These are phyloP conservation scores for Falco peregrinus DNA, from an alignment of 2,797 vertebrate species.

Conservation along the genomic window DNA sequence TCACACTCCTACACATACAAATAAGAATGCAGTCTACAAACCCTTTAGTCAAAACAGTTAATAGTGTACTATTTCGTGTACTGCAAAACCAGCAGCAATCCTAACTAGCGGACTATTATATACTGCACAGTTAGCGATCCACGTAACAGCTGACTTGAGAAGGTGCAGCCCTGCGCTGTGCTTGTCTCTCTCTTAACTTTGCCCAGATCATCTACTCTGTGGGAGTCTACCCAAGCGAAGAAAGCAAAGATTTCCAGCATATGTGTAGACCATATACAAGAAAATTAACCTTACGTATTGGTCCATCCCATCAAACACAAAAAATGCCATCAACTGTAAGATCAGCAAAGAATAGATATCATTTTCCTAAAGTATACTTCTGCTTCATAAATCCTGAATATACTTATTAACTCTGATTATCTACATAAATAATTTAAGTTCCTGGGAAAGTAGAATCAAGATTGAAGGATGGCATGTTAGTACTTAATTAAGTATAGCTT, in stretches of 20 bases:
- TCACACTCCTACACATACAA: background rate
- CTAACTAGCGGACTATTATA: background rate
- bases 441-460: background rate
- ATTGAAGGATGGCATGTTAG: background rate
- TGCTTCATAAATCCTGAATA: background rate
- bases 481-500: background rate
- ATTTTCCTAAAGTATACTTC: background rate
- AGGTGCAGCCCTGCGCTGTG: background rate
- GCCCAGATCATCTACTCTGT: background rate
- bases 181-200: background rate
- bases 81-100: background rate
- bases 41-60: background rate
- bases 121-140: background rate
- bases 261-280: background rate
- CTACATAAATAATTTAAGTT: background rate
- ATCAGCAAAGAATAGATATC: background rate
- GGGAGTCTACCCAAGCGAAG: background rate
- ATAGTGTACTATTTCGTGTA: background rate
- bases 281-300: background rate
- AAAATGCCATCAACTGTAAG: background rate
- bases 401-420: background rate
- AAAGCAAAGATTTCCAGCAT: background rate
- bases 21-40: background rate
- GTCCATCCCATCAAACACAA: background rate
- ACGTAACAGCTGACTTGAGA: background rate